A percentile compares a stretch with the other conserved stretches of the same genome.
These are phyloP conservation scores for Sebastolobus alascanus DNA, from an alignment of 2,797 vertebrate genomes.

Conservation along the genomic window DNA sequence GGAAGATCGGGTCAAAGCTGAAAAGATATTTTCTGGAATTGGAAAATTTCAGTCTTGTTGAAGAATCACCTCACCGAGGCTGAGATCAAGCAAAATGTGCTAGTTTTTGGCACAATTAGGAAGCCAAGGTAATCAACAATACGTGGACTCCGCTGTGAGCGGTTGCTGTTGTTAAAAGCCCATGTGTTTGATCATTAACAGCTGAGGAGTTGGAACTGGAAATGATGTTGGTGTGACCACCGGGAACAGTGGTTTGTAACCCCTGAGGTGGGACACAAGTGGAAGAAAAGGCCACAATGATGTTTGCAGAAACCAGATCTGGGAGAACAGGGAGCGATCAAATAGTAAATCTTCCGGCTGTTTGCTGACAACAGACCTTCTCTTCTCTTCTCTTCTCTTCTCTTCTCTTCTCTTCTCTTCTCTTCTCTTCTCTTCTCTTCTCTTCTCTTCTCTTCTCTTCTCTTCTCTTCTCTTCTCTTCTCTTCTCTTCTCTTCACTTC, in stretches of 20 bases:
- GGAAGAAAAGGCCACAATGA: conserved; percentile 33
- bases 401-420: not conserved
- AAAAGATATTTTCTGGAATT: conserved; percentile 3
- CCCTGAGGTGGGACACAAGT: conserved; percentile 28
- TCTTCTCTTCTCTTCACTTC: not conserved
- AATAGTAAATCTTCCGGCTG: conserved; percentile 32
- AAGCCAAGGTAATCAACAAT: conserved; percentile 3
- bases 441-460: not conserved
- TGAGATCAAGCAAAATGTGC: not conserved
- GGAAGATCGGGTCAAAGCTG: conserved; percentile 19
- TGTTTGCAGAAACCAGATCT: conserved; percentile 47
- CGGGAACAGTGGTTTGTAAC: conserved; percentile 23
- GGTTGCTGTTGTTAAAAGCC: conserved; percentile 8
- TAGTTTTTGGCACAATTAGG: not conserved
- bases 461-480: not conserved
- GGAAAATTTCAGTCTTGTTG: not conserved
- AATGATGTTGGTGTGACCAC: conserved; percentile 37
- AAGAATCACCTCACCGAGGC: not conserved
- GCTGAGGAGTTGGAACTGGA: conserved; percentile 25
- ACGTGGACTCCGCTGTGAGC: conserved; percentile 19
- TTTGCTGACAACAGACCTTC: conserved; percentile 40
- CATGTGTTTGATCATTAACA: conserved; percentile 56
- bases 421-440: not conserved
- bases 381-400: not conserved
- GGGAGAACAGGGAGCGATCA: conserved; percentile 16